These are phyloP conservation scores for Buceros bicornis DNA, from an alignment of 2,797 vertebrate genomes.

Conservation along the genomic window DNA sequence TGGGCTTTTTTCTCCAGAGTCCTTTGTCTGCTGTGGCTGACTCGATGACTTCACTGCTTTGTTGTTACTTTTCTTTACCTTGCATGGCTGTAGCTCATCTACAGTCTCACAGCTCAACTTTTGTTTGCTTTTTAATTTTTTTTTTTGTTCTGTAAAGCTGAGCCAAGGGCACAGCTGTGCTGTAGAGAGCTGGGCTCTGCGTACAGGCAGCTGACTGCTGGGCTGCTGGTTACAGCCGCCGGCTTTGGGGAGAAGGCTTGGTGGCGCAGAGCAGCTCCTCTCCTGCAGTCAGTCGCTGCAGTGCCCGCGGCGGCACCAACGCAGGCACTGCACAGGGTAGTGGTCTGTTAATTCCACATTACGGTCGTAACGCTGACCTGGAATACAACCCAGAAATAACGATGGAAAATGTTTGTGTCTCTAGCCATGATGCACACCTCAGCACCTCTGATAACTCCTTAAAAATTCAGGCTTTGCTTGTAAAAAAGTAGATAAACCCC, in stretches of 20 bases:
- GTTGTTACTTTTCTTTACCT: background rate
- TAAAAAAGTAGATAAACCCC: background rate
- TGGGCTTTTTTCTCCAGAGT: background rate
- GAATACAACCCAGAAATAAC: background rate
- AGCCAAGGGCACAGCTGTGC: background rate
- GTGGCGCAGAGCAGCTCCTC: accelerated
- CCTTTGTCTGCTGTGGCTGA: background rate
- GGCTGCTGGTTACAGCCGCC: accelerated
- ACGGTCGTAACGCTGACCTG: background rate
- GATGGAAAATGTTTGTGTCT: background rate
- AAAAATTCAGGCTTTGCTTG: background rate
- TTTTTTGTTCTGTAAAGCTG: background rate
- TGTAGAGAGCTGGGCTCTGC: background rate
- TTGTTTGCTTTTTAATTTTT: background rate
- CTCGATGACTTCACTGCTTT: background rate
- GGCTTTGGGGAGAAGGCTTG: accelerated
- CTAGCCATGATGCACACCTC: background rate
- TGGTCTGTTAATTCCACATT: background rate
- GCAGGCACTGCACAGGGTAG: accelerated
- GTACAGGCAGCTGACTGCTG: background rate
- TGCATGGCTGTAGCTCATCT: background rate
- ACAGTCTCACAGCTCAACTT: background rate
- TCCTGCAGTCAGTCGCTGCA: accelerated
- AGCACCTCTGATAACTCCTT: background rate
- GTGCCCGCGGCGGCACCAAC: background rate